Evolutionary conservation across 2,797 vertebrate species (phyloP), one percentile per base, ranked within the genome.

Genomic region (Melanotaenia nigrans): DNA sequence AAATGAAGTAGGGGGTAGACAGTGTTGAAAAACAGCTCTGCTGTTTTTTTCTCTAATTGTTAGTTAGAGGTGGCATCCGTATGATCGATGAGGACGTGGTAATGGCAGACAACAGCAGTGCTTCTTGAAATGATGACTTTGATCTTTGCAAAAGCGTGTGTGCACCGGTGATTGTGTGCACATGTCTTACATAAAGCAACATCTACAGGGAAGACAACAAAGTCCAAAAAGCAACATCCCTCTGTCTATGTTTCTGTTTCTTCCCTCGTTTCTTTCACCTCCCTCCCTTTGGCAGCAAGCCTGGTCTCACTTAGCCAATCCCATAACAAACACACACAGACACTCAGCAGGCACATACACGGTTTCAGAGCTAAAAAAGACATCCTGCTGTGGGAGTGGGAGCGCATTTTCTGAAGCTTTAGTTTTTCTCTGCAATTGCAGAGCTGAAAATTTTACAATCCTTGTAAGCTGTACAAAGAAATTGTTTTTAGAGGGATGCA

Each of bases 361-460:
- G 8, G 28, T 85, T 89, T 89, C 78, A 87, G 78, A 76, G 84
- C 82, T 86, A 91, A 89, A 92, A 90, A 73, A 91, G 87, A 67
- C 88, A 68, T 77, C 90, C 86, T 77, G 82, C 86, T 85, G 89
- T 71, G 88, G 76, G 84, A 89, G 88, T 85, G 80, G 85, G 84
- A 86, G 91, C 71, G 79, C 65, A 69, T 88, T 89, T 90, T 87
- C 83, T 79, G 70, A 80, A 73, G 79, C 82, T 89, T 86, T 87
- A 79, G 79, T 87, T 88, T 84, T 75, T 75, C 75, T 81, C 62
- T 72, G 82, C 84, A 87, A 75, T 71, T 25, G 67, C 4, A 59
- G 60, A 79, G 71, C 65, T 69, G 84, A 75, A 82, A 68, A 81
- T 81, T 66, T 40, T 77, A 77, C 61, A 79, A 82, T 65, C 66